A percentile compares a stretch with the other conserved stretches of the same genome.
Conservation (phyloP, 2,888 invertebrate species). For the Agrochola lychnidis region DNA sequence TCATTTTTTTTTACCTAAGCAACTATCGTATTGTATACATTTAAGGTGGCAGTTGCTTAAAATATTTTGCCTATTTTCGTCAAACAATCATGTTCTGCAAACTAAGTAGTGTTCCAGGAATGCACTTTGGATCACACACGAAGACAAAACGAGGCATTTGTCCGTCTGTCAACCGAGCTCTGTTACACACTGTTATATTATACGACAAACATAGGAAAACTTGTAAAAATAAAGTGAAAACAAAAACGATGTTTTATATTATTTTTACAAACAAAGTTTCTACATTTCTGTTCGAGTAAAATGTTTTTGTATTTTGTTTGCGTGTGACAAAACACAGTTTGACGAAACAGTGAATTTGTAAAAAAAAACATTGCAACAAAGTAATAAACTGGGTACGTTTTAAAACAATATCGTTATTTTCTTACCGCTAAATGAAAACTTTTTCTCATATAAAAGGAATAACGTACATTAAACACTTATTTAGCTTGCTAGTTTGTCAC, state of each 20-base stretch:
- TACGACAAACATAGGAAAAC: not conserved
- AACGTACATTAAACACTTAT: too few species aligned
- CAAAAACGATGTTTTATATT: slow-evolving; percentile 2
- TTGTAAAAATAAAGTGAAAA: not conserved
- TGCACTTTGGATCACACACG: slow-evolving; percentile 49
- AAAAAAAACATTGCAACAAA: not conserved
- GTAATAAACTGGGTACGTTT: too few species aligned
- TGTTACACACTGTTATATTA: slow-evolving; percentile 22
- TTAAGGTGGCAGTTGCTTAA: too few species aligned
- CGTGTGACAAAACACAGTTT: not conserved
- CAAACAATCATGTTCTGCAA: slow-evolving; percentile 8
- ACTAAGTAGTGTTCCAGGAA: slow-evolving; percentile 27
- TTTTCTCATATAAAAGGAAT: too few species aligned
- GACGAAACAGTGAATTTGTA: not conserved
- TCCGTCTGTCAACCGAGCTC: slow-evolving; percentile 17
- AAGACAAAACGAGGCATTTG: slow-evolving; percentile 41
- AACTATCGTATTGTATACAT: too few species aligned
- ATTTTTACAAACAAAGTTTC: not conserved
- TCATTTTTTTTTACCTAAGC: too few species aligned
- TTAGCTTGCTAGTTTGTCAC: not conserved
- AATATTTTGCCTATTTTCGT: not conserved
- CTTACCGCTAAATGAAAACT: not conserved
- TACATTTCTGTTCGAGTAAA: not conserved
- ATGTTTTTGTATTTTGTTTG: slow-evolving; percentile 6
- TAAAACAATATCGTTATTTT: not conserved